These are phyloP conservation scores for Pyrocoelia pectoralis DNA, from an alignment of 2,888 invertebrate species.

Conservation along the genomic window DNA sequence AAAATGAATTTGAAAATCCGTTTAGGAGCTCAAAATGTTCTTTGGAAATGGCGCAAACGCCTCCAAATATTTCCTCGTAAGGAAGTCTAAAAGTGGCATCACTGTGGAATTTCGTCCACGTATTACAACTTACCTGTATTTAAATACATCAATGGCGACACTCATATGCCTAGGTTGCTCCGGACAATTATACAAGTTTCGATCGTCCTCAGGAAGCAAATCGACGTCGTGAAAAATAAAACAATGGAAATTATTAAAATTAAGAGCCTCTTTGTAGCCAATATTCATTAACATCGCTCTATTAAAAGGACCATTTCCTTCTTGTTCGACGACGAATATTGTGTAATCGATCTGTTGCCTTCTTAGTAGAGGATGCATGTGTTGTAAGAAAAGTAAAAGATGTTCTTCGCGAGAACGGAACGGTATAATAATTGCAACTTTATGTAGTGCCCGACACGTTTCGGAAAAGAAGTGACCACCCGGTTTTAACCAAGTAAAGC, in stretches of 20 bases:
- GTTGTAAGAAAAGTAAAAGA: constrained; percentile 86
- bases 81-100: constrained; percentile 74
- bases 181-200: constrained; percentile 92
- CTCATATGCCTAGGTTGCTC: constrained; percentile 93
- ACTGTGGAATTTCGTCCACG: neutral
- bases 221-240: constrained; percentile 98
- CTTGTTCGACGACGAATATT: constrained; percentile 93
- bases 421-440: constrained; percentile 92
- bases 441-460: constrained; percentile 78
- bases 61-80: constrained; percentile 91
- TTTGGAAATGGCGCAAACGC: constrained; percentile 89
- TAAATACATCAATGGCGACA: constrained; percentile 85
- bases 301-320: constrained; percentile 80
- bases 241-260: constrained; percentile 79
- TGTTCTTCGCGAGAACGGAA: constrained; percentile 87
- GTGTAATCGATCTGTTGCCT: constrained; percentile 94
- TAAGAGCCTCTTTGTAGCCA: constrained; percentile 90
- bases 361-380: constrained; percentile 92
- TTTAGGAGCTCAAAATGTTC: constrained; percentile 89
- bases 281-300: constrained; percentile 97
- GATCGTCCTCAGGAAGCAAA: constrained; percentile 89
- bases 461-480: constrained; percentile 88
- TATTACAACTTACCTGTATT: constrained; percentile 71
- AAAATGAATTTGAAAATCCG: constrained; percentile 92
- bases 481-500: constrained; percentile 72